These are phyloP conservation scores for Anas platyrhynchos DNA, from an alignment of 2,113 vertebrate species.

Conservation along the genomic window DNA sequence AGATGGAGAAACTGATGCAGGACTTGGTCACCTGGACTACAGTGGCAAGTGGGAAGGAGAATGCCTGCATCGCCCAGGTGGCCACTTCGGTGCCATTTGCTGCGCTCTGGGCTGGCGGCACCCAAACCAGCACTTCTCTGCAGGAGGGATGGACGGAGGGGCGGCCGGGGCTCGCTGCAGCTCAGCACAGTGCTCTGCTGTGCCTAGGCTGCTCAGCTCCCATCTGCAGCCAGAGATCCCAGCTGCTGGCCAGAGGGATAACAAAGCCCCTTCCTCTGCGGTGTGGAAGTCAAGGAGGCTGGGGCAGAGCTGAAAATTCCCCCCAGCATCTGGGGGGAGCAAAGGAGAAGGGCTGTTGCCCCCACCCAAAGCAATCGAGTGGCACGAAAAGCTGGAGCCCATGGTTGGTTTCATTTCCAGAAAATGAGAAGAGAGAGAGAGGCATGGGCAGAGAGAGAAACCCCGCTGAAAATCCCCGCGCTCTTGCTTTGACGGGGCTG, in stretches of 20 bases:
- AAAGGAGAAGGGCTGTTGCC: background rate
- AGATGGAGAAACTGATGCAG: background rate
- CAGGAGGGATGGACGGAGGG: fast-evolving
- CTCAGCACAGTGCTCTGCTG: background rate
- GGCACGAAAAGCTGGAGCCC: background rate
- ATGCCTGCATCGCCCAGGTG: background rate
- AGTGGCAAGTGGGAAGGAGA: background rate
- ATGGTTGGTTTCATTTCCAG: background rate
- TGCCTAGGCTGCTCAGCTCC: background rate
- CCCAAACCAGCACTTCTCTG: background rate
- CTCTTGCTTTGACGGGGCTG: background rate
- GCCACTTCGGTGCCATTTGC: background rate
- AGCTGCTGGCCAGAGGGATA: background rate
- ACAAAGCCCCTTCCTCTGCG: background rate
- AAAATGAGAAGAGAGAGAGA: background rate
- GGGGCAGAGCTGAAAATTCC: background rate
- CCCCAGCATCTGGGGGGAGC: background rate
- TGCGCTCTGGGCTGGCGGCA: background rate
- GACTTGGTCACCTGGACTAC: background rate
- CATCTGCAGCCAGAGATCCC: background rate
- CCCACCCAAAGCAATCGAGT: background rate
- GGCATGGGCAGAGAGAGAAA: background rate
- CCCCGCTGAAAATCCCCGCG: background rate
- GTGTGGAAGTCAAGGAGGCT: background rate
- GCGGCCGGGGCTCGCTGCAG: fast-evolving